These are phyloP conservation scores for Acanthopagrus latus DNA, from an alignment of 2,797 vertebrate species.

Conservation along the genomic window DNA sequence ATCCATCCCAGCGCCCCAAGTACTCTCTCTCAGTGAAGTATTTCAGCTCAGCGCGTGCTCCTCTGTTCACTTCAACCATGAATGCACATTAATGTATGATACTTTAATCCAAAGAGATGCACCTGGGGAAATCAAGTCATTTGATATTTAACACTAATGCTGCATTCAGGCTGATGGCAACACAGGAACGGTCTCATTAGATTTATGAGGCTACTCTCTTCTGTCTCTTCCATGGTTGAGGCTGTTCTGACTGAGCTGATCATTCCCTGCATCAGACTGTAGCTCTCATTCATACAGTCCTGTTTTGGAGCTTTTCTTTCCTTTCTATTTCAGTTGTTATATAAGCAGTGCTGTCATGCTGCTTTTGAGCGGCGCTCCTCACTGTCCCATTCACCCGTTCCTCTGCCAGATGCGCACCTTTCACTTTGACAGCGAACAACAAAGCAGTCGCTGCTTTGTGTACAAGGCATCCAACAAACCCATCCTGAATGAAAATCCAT, in stretches of 20 bases:
- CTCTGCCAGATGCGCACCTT: neutral
- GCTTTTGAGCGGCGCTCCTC: neutral
- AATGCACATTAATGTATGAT: neutral
- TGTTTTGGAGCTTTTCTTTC: neutral
- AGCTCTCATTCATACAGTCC: neutral
- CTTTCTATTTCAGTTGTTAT: neutral
- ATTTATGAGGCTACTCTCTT: neutral
- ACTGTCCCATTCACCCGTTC: neutral
- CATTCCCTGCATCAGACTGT: neutral
- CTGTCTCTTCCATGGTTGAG: neutral
- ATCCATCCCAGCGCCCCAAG: neutral
- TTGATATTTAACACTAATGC: neutral
- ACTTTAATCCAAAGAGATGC: neutral
- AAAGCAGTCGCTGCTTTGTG: neutral
- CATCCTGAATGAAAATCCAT: neutral
- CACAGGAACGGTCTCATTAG: neutral
- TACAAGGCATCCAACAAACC: neutral
- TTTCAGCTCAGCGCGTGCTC: neutral
- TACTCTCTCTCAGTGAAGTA: neutral
- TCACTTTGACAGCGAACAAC: conserved; percentile 6
- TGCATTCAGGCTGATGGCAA: neutral
- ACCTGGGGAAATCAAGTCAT: neutral
- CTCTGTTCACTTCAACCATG: neutral
- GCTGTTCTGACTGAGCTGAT: neutral
- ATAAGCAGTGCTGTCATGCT: neutral